Conservation (phyloP, 2,888 invertebrate species). For the Steinernema scapterisci region DNA sequence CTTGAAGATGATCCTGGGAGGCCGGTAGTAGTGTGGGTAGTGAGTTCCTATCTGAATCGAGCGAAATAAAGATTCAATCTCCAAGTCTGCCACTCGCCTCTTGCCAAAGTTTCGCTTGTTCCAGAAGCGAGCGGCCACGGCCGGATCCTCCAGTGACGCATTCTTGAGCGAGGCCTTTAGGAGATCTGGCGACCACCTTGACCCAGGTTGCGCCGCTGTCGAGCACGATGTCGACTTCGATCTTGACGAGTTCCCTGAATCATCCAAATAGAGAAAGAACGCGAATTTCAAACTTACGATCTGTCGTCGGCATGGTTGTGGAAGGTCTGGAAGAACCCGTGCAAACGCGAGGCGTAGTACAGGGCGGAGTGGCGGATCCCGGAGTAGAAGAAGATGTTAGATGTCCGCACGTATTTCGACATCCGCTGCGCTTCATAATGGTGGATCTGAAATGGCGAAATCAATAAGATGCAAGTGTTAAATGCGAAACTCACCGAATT, state of each 20-base stretch:
- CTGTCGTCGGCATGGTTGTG: constrained; percentile 32
- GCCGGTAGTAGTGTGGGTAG: constrained; percentile 41
- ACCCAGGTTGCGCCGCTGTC: constrained; percentile 33
- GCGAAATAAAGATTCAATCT: neutral
- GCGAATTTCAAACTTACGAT: neutral
- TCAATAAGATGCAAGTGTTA: neutral
- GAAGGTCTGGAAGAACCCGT: constrained; percentile 33
- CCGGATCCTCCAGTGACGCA: constrained; percentile 43
- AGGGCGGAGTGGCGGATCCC: constrained; percentile 39
- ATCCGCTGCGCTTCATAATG: constrained; percentile 8
- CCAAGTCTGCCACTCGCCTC: constrained; percentile 27
- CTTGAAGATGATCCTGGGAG: constrained; percentile 43
- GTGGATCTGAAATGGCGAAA: neutral
- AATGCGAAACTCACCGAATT: neutral
- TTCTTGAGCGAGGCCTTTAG: constrained; percentile 46
- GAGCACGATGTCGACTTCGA: constrained; percentile 24
- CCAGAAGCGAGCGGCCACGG: constrained; percentile 36
- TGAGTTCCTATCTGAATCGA: constrained; percentile 32
- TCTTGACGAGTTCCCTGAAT: constrained; percentile 3
- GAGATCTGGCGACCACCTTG: constrained; percentile 47
- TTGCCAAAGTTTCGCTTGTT: constrained; percentile 42
- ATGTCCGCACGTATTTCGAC: constrained; percentile 8
- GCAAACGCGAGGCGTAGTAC: constrained; percentile 27
- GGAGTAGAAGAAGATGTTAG: constrained; percentile 20
- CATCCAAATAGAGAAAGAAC: neutral